Evolutionary conservation across 2,113 vertebrate species (phyloP), one percentile per base, ranked within the genome.

Genomic region (Dasypus novemcinctus): DNA sequence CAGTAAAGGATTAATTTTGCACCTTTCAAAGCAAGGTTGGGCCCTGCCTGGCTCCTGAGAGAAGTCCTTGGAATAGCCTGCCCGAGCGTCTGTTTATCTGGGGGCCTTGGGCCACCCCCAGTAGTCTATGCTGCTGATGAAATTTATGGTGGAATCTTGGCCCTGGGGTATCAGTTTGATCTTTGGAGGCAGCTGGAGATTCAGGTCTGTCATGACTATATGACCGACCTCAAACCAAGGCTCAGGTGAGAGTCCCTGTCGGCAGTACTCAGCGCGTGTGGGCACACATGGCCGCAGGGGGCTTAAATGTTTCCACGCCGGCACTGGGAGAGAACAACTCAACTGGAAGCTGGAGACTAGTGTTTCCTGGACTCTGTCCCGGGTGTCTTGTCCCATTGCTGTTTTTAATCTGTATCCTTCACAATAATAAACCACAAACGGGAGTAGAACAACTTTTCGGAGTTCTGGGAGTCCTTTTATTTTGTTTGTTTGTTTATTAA

Each of bases 211-310:
- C 17, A 11, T 0, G 4, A 13, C 5, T 6, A 5, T 13, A 38
- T 31, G 36, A 83, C 61, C 17, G 69, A 33, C 21, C 36, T 21
- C 43, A 10, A 36, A 27, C 46, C 46, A 52, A 11, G 49, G 41
- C 11, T 36, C 12, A 2, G 36, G 43, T 0, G 1, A 64, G 85
- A 0, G 0, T 23, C 71, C 36, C 52, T 4, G n/a, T 12, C 33
- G 79, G 41, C 11, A 14, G 43, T 43, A 36, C 43, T 25, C 11
- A 4, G 33, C 18, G 69, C 11, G 46, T 49, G 11, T 49, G 8
- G 46, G 8, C 46, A 49, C 46, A 49, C 46, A 49, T 49, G 46
- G 15, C 80, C 46, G 46, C 46, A 49, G 63, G 25, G 46, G 64
- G 59, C 13, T 18, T 1, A 49, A 49, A 46, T 54, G 33, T 15